Percentiles rank a stretch among this genome's conserved stretches.
phyloP scores from a whole-genome alignment of 2,888 invertebrate genomes.

The Xestia xanthographa region DNA sequence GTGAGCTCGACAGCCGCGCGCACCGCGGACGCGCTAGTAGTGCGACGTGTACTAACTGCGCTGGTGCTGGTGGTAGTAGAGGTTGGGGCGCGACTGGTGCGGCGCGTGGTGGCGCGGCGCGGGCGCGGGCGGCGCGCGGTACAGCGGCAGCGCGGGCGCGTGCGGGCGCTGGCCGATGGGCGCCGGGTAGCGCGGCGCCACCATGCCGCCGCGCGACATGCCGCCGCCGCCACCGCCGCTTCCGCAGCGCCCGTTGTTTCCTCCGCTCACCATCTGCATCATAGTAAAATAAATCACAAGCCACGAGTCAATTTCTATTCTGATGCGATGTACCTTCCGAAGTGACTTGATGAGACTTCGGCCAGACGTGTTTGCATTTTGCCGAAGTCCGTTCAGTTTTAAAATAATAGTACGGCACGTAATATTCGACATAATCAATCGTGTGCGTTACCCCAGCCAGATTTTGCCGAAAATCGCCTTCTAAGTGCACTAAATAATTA shows the following conservation, averaged over 20 bases:
- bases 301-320: constrained; percentile 7
- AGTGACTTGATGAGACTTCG: neutral
- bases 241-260: constrained; percentile 81
- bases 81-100: constrained; percentile 77
- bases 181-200: constrained; percentile 88
- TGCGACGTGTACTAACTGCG: constrained; percentile 82
- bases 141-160: constrained; percentile 83
- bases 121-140: constrained; percentile 79
- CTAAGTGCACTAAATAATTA: too few relatives aligned
- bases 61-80: constrained; percentile 87
- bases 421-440: neutral
- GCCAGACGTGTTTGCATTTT: constrained; percentile 1
- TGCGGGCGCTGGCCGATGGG: constrained; percentile 90
- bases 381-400: neutral
- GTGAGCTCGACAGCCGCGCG: constrained; percentile 51
- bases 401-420: neutral
- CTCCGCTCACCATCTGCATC: constrained; percentile 82
- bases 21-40: constrained; percentile 19
- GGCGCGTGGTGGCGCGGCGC: constrained; percentile 75
- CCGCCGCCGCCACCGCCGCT: constrained; percentile 73
- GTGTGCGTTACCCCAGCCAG: too few relatives aligned
- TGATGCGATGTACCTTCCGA: neutral
- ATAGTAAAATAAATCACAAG: constrained; percentile 29
- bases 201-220: constrained; percentile 79
- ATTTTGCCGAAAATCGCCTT: too few relatives aligned